A percentile compares a stretch with the other conserved stretches of the same genome.
Evolutionary conservation across 1,140 invertebrate species (phyloP).

Genomic region (Pseudomyrmex cubaensis): DNA sequence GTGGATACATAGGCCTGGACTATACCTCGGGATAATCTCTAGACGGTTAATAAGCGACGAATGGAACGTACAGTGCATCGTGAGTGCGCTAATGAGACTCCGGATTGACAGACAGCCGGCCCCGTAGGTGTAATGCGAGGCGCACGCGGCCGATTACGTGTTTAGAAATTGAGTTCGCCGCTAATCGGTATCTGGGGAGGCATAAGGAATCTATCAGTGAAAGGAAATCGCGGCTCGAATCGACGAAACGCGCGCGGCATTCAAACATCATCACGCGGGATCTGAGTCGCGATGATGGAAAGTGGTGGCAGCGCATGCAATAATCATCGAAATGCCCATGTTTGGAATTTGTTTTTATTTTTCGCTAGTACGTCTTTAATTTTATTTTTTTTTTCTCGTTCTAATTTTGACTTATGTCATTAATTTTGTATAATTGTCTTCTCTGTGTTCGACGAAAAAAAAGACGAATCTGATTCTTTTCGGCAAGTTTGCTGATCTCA

Average conservation of each 20-base stretch:
- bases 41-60: conserved; percentile 63
- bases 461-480: background rate
- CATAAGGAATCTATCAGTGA: conserved; percentile 67
- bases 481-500: background rate
- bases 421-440: too few relatives aligned
- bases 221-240: conserved; percentile 60
- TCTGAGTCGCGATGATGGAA: background rate
- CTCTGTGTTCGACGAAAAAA: too few relatives aligned
- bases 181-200: conserved; percentile 49
- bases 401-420: background rate
- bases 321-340: background rate
- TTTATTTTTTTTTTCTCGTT: background rate
- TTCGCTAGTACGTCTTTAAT: too few relatives aligned
- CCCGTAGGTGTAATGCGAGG: conserved; percentile 58
- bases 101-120: conserved; percentile 54
- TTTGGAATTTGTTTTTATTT: background rate
- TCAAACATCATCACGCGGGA: conserved; percentile 23
- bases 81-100: conserved; percentile 64
- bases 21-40: conserved; percentile 33
- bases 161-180: conserved; percentile 70
- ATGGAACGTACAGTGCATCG: conserved; percentile 42
- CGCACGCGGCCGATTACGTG: conserved; percentile 56
- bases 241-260: conserved; percentile 19
- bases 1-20: conserved; percentile 20
- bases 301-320: conserved; percentile 11